Evolutionary conservation across 2,797 vertebrate species (phyloP), one percentile per base, ranked within the genome.

Genomic region (Gila robusta): DNA sequence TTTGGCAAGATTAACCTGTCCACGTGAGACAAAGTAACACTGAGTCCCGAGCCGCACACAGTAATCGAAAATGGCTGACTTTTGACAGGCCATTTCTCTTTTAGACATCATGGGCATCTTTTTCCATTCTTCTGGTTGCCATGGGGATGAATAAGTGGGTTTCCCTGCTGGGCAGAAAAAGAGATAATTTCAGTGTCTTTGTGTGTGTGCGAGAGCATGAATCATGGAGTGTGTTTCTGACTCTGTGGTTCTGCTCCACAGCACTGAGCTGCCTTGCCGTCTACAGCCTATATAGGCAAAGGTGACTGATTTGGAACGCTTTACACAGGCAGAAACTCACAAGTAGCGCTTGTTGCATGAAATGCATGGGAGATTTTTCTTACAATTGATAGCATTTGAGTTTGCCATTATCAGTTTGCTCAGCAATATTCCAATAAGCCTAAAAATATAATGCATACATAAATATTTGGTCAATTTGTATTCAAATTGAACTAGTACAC

Each of bases 131-230:
- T 72, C 54, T 21, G 54, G 84, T 85, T 85, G 77, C 77, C 76
- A 80, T 85, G 84, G 77, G 41, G 32, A 85, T 80, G 77, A 79
- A 59, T 62, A 85, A 85, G 67, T 73, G 67, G 77, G 69, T 79
- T 85, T 72, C 54, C 76, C 84, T 59, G 76, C 84, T 85, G 84
- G 69, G 84, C 39, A 64, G 84, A 80, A 85, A 79, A 85, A 85
- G 39, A 85, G 74, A 79, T 62, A 62, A 72, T 85, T 85, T 85
- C 77, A 80, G 39, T 79, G 64, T 85, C 17, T 71, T 71, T 86
- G 71, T 89, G 88, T 87, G 88, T 87, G 88, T 86, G 17, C 82
- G 7, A 44, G 83, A 79, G 81, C 32, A 35, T 83, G 64, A 82
- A 74, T 83, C 54, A 47, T 47, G 17, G 39, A 82, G n/a, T 23